Evolutionary conservation across 2,888 invertebrate genomes (phyloP).

Genomic region (Parasteatoda lunata): DNA sequence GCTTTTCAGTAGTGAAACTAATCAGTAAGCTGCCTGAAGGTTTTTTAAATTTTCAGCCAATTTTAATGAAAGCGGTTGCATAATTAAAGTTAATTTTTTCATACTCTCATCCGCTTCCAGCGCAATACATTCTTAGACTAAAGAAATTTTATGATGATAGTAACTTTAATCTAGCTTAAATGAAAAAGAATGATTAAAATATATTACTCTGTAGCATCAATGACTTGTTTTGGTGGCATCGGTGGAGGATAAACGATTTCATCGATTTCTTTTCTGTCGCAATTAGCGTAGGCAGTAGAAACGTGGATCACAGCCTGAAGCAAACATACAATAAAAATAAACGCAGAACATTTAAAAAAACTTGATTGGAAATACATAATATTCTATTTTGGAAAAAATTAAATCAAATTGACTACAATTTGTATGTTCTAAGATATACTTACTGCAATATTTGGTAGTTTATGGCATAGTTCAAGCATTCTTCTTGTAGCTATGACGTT

Average conservation of each 20-base stretch:
- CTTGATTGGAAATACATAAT: background rate
- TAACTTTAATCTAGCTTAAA: no score
- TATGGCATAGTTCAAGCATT: slow-evolving; percentile 85
- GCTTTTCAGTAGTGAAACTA: no score
- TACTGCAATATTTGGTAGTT: slow-evolving; percentile 76
- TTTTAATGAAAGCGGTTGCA: no score
- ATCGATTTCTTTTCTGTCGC: slow-evolving; percentile 77
- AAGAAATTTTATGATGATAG: no score
- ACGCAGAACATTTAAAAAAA: background rate
- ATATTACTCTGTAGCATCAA: slow-evolving; percentile 68
- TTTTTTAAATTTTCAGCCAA: no score
- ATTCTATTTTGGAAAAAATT: background rate
- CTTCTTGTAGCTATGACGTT: slow-evolving; percentile 90
- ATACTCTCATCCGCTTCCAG: no score
- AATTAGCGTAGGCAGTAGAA: slow-evolving; percentile 76
- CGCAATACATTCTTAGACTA: no score
- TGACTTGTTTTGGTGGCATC: slow-evolving; percentile 68
- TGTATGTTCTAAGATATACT: slow-evolving; percentile 69
- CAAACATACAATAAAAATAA: background rate
- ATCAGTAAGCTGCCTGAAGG: no score
- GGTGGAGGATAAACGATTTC: slow-evolving; percentile 74
- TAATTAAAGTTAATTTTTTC: no score
- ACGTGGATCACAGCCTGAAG: slow-evolving; percentile 74
- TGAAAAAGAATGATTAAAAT: no score
- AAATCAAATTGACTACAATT: background rate